phyloP scores from a whole-genome alignment of 1,140 invertebrate genomes.

The Camponotus vicinus region DNA sequence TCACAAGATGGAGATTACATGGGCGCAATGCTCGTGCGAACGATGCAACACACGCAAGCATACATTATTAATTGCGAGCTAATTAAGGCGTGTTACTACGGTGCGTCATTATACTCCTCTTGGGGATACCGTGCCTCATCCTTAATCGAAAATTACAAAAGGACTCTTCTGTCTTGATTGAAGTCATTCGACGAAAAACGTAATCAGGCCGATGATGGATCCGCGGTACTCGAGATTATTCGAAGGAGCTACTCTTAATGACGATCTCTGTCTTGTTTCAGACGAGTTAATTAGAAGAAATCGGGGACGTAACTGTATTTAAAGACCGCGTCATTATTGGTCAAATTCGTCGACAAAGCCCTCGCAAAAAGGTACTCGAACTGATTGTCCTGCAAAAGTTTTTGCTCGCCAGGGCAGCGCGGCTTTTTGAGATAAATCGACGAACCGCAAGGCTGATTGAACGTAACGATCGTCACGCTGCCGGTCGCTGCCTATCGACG shows the following conservation, averaged over 20 bases:
- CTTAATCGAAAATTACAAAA: conserved; percentile 55
- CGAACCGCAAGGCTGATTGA: conserved; percentile 45
- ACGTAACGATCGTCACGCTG: conserved; percentile 62
- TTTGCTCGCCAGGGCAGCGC: not conserved
- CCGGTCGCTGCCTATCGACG: conserved; percentile 32
- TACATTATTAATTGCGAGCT: conserved; percentile 71
- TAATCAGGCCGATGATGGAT: not conserved
- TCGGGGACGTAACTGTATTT: conserved; percentile 36
- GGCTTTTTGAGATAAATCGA: conserved; percentile 25
- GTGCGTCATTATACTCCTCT: conserved; percentile 41
- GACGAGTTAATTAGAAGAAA: conserved; percentile 21
- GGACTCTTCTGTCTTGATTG: conserved; percentile 37
- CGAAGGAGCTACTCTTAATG: not conserved
- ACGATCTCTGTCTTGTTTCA: conserved; percentile 10
- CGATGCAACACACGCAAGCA: conserved; percentile 43
- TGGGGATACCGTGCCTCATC: not conserved
- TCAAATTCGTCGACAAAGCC: not conserved
- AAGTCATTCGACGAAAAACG: conserved; percentile 57
- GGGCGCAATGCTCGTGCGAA: not conserved
- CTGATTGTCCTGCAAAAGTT: conserved; percentile 35
- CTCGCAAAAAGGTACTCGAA: not conserved
- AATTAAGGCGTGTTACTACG: conserved; percentile 69
- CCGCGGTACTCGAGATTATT: not conserved
- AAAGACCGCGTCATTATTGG: conserved; percentile 17
- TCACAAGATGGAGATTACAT: conserved; percentile 24